Evolutionary conservation across 2,113 vertebrate species (phyloP).

Genomic region (Odocoileus hemionus): DNA sequence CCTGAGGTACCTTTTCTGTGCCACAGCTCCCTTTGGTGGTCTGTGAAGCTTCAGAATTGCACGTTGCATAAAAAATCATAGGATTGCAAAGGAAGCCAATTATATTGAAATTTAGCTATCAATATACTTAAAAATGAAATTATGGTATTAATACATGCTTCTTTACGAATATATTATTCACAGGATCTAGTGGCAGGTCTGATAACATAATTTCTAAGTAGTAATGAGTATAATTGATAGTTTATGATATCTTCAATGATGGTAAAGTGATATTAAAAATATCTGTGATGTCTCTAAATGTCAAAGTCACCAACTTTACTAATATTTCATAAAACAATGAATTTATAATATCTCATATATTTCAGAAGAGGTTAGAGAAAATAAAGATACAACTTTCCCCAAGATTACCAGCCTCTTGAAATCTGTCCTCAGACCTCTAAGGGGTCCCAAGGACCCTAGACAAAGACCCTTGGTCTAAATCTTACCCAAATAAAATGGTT

Average conservation of each 20-base stretch:
- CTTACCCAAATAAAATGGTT: background rate
- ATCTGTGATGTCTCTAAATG: background rate
- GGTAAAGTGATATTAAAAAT: background rate
- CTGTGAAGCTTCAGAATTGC: background rate
- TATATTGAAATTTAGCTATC: background rate
- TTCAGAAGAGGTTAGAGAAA: background rate
- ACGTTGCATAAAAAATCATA: background rate
- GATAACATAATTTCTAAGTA: background rate
- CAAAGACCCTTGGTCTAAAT: background rate
- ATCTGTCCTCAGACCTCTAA: background rate
- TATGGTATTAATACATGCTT: background rate
- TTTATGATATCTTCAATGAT: background rate
- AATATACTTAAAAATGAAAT: conserved; percentile 17
- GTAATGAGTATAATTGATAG: background rate
- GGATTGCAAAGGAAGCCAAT: background rate
- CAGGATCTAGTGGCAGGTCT: background rate
- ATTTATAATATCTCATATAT: background rate
- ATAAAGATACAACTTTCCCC: background rate
- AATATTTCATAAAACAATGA: background rate
- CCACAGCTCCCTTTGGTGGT: background rate
- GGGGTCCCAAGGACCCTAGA: background rate
- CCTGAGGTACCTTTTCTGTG: background rate
- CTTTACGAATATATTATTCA: background rate
- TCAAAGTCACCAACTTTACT: conserved; percentile 2
- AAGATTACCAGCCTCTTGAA: background rate